Evolutionary conservation across 92 coral and sea anemone species (phyloP).

Genomic region (Palythoa grandis): DNA sequence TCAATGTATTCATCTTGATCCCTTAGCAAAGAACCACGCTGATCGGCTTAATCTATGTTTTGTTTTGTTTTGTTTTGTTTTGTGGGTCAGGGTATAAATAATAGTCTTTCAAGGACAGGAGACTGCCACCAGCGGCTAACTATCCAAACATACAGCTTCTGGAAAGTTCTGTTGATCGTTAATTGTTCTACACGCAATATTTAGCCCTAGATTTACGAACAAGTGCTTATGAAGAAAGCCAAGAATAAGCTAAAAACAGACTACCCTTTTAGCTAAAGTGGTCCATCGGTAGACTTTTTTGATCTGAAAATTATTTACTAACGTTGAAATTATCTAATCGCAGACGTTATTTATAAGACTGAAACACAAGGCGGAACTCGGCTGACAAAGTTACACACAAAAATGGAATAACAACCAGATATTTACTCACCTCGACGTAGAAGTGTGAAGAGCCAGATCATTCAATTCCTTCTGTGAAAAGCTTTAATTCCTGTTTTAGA

Average conservation of each 20-base stretch:
- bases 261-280: not conserved
- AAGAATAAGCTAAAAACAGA: not conserved
- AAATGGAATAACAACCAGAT: slow-evolving; percentile 17
- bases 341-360: not conserved
- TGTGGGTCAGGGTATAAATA: slow-evolving; percentile 9
- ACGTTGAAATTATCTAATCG: not conserved
- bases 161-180: slow-evolving; percentile 33
- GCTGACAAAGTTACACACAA: not conserved
- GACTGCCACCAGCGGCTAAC: slow-evolving; percentile 19
- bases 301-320: not conserved
- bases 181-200: slow-evolving; percentile 36
- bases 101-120: not conserved
- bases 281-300: not conserved
- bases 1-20: not conserved
- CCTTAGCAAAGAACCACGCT: not conserved
- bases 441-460: slow-evolving; percentile 9
- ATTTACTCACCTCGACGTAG: slow-evolving; percentile 11
- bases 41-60: not conserved
- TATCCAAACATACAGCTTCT: slow-evolving; percentile 37
- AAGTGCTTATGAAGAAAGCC: slow-evolving; percentile 1
- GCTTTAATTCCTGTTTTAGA: slow-evolving; percentile 6
- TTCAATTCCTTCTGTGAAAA: not conserved
- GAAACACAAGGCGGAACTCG: slow-evolving; percentile 11
- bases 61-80: slow-evolving; percentile 36
- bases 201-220: not conserved